Evolutionary conservation across 2,113 vertebrate genomes (phyloP).

Genomic region (Erythrolamprus reginae): DNA sequence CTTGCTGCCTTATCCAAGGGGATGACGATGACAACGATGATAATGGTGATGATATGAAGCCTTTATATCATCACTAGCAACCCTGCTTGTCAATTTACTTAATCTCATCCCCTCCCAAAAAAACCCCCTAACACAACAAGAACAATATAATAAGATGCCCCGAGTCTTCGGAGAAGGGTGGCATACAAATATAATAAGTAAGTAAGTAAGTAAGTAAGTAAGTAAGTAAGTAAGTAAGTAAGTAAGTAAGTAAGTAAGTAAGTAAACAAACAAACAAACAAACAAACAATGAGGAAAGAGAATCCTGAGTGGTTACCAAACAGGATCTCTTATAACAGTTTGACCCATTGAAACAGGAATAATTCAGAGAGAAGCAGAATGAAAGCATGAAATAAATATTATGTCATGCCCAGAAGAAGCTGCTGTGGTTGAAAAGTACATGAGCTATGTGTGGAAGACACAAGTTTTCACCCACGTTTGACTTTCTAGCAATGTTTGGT

Average conservation of each 20-base stretch:
- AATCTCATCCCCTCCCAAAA: background rate
- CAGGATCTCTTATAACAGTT: background rate
- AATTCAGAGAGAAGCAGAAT: background rate
- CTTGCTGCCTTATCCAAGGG: background rate
- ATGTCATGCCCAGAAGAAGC: background rate
- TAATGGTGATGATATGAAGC: background rate
- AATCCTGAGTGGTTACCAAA: background rate
- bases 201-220: too few relatives aligned
- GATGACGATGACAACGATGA: background rate
- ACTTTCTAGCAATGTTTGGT: background rate
- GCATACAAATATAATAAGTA: too few relatives aligned
- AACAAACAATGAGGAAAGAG: background rate
- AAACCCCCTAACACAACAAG: background rate
- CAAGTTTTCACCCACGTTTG: too few relatives aligned
- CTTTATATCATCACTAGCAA: background rate
- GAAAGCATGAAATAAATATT: background rate
- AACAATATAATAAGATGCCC: background rate
- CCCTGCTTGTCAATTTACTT: background rate
- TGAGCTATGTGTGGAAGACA: background rate
- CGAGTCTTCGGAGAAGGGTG: too few relatives aligned
- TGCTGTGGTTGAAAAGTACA: background rate
- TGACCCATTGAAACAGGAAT: background rate
- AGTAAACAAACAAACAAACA: too few relatives aligned
- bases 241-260: too few relatives aligned
- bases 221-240: too few relatives aligned